Conservation (phyloP, 2,797 vertebrate species). For the Crocidura indochinensis region DNA sequence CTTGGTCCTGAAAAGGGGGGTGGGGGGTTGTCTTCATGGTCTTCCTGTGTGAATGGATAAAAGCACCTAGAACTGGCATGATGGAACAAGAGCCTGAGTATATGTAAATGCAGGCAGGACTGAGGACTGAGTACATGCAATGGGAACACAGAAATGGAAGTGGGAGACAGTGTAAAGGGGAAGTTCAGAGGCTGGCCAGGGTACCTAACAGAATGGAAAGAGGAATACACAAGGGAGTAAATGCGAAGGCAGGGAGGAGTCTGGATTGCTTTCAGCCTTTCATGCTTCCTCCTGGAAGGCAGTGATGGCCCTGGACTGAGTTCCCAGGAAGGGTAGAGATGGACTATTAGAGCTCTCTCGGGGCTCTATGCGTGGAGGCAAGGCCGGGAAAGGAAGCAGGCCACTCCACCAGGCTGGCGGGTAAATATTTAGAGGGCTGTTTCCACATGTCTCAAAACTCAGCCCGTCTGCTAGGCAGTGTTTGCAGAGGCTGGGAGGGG, state of each 20-base stretch:
- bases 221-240: neutral
- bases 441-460: constrained; percentile 80
- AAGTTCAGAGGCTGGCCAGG: neutral
- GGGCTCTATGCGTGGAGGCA: neutral
- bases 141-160: too few relatives aligned
- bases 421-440: constrained; percentile 81
- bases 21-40: neutral
- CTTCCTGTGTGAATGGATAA: neutral
- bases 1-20: too few relatives aligned
- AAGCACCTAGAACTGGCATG: neutral
- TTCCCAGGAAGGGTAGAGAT: neutral
- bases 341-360: neutral
- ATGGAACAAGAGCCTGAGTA: neutral
- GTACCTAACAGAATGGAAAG: neutral
- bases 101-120: neutral
- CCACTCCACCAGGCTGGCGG: constrained; percentile 43
- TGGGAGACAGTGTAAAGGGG: neutral
- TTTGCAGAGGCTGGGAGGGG: constrained; percentile 69
- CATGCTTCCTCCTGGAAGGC: neutral
- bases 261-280: neutral
- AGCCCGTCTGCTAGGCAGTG: constrained; percentile 69
- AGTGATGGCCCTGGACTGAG: neutral
- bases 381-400: constrained; percentile 46
- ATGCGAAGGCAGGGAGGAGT: neutral
- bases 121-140: neutral